A percentile compares a stretch with the other conserved stretches of the same genome.
phyloP scores from a whole-genome alignment of 2,888 invertebrate genomes.

The Cosmia trapezina region DNA sequence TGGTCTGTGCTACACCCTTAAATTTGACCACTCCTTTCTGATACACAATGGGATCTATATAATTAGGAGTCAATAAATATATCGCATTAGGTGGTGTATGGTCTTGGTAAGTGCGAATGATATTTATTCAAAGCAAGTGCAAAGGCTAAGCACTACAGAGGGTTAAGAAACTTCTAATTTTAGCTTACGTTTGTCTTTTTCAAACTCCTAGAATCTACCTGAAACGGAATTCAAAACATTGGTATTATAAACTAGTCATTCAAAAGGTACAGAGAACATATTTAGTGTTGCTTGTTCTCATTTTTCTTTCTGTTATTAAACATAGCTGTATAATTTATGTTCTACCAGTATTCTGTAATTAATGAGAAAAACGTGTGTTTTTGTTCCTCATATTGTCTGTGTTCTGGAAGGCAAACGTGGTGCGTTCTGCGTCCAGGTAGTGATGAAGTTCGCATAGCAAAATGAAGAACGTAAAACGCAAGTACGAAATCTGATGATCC shows the following conservation, averaged over 20 bases:
- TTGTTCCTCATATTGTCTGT: constrained; percentile 4
- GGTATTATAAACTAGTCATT: constrained; percentile 47
- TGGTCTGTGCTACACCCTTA: no score
- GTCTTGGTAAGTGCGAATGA: constrained; percentile 40
- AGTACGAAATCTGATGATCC: background rate
- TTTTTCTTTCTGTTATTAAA: background rate
- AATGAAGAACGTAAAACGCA: background rate
- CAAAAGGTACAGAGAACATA: constrained; percentile 14
- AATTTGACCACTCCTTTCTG: no score
- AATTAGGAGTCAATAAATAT: constrained; percentile 24
- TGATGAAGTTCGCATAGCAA: background rate
- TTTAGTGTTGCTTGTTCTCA: background rate
- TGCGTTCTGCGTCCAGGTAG: background rate
- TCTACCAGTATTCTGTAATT: constrained; percentile 15
- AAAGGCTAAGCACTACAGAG: constrained; percentile 50
- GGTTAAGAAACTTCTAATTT: constrained; percentile 54
- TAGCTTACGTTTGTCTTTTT: constrained; percentile 61
- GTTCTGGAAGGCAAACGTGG: background rate
- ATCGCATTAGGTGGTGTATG: constrained; percentile 29
- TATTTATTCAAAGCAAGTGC: constrained; percentile 54
- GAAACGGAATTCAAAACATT: constrained; percentile 60
- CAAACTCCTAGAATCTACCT: constrained; percentile 62
- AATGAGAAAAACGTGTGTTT: constrained; percentile 12
- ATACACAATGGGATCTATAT: constrained; percentile 28
- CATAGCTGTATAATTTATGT: background rate